Evolutionary conservation across 2,888 invertebrate genomes (phyloP).

Genomic region (Odiellus spinosus): DNA sequence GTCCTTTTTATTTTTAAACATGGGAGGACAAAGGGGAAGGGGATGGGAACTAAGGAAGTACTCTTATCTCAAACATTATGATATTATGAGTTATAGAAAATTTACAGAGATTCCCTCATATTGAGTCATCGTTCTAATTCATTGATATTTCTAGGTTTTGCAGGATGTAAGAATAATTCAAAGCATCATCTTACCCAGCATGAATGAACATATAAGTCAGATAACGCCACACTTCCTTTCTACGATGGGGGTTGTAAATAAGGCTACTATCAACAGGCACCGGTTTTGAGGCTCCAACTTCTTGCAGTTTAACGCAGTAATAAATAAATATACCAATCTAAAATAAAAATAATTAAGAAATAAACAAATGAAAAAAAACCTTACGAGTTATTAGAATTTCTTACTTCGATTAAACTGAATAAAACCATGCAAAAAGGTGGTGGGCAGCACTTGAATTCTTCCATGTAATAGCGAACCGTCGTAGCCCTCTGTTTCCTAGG

Average conservation of each 20-base stretch:
- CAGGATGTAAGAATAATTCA: not conserved
- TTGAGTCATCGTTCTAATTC: too few relatives aligned
- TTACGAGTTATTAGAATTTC: not conserved
- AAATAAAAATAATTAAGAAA: conserved; percentile 19
- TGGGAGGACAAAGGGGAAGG: too few relatives aligned
- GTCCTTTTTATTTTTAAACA: too few relatives aligned
- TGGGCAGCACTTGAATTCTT: conserved; percentile 82
- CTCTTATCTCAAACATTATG: too few relatives aligned
- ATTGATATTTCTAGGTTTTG: not conserved
- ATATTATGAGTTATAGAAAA: not conserved
- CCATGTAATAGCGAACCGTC: conserved; percentile 45
- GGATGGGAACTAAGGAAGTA: too few relatives aligned
- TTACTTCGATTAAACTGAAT: conserved; percentile 72
- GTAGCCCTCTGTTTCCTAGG: conserved; percentile 18
- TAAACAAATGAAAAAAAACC: too few relatives aligned
- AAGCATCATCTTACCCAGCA: conserved; percentile 42
- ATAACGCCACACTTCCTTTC: conserved; percentile 83
- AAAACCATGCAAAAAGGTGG: conserved; percentile 43
- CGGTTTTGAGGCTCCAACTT: conserved; percentile 36
- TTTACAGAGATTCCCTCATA: not conserved
- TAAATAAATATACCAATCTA: conserved; percentile 38
- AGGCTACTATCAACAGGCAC: conserved; percentile 66
- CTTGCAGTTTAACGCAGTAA: conserved; percentile 34
- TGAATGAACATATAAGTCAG: conserved; percentile 92
- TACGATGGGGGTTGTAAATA: conserved; percentile 71